Conservation (phyloP, 2,888 invertebrate species). For the Harmothoe impar region DNA sequence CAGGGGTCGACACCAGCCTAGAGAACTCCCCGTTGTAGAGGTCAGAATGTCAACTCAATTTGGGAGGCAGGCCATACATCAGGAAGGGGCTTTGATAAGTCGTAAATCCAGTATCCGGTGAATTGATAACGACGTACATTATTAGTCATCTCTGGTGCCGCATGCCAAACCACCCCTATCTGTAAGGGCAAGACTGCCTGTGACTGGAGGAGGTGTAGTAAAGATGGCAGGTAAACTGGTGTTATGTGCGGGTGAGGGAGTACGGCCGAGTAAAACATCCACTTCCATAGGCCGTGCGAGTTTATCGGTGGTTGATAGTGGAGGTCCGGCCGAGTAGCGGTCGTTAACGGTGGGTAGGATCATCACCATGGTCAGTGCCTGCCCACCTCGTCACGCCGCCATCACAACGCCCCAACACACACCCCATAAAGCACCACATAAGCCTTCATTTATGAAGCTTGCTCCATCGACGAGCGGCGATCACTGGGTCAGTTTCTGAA, state of each 20-base stretch:
- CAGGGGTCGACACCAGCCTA: conserved; percentile 5
- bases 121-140: neutral
- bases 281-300: neutral
- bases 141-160: conserved; percentile 31
- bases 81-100: conserved; percentile 17
- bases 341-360: neutral
- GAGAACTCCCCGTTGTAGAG: conserved; percentile 2
- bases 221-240: neutral
- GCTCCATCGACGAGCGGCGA: neutral
- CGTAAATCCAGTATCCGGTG: neutral
- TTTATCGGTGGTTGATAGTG: conserved; percentile 3
- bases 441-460: conserved; percentile 3
- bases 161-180: neutral
- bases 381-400: neutral
- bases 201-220: neutral
- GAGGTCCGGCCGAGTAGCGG: neutral
- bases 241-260: neutral
- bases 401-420: neutral
- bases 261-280: neutral
- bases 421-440: neutral
- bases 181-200: neutral
- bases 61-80: conserved; percentile 16
- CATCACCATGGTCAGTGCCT: neutral
- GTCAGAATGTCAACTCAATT: conserved; percentile 52
- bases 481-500: neutral